Percentiles rank a stretch among this genome's conserved stretches.
These are phyloP conservation scores for Tiliqua scincoides DNA, from an alignment of 2,113 vertebrate species.

Conservation along the genomic window DNA sequence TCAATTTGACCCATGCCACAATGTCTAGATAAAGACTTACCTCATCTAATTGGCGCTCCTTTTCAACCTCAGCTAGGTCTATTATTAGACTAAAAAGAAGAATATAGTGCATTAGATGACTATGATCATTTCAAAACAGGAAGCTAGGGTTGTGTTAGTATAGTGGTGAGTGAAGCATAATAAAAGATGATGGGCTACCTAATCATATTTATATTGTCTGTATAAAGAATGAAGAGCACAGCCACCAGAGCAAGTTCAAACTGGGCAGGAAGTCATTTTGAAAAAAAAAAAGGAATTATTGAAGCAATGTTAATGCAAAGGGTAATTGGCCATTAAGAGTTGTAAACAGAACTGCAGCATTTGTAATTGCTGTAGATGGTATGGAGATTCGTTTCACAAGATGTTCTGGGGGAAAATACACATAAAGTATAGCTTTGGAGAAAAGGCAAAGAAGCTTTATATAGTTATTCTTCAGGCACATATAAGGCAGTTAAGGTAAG, in stretches of 20 bases:
- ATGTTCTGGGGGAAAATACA: neutral
- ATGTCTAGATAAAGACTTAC: constrained; percentile 71
- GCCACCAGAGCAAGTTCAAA: neutral
- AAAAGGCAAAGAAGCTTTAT: neutral
- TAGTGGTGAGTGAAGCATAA: neutral
- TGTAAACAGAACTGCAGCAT: constrained; percentile 32
- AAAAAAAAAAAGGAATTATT: neutral
- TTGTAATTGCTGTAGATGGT: neutral
- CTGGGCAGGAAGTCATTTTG: neutral
- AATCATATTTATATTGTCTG: neutral
- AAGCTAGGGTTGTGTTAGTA: neutral
- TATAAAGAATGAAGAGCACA: neutral
- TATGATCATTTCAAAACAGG: neutral
- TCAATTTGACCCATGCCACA: neutral
- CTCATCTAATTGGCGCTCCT: constrained; percentile 88
- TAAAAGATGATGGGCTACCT: neutral
- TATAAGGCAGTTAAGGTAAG: neutral
- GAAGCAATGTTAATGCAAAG: constrained; percentile 12
- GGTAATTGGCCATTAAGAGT: constrained; percentile 9
- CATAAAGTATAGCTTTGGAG: neutral
- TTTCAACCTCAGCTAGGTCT: constrained; percentile 86
- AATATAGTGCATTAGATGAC: constrained; percentile 42
- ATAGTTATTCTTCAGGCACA: neutral
- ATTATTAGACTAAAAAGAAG: constrained; percentile 81
- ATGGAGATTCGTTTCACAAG: neutral